Base-by-base conservation (phyloP, 2,888 invertebrate genomes). In the Zaprionus lineosus region DNA sequence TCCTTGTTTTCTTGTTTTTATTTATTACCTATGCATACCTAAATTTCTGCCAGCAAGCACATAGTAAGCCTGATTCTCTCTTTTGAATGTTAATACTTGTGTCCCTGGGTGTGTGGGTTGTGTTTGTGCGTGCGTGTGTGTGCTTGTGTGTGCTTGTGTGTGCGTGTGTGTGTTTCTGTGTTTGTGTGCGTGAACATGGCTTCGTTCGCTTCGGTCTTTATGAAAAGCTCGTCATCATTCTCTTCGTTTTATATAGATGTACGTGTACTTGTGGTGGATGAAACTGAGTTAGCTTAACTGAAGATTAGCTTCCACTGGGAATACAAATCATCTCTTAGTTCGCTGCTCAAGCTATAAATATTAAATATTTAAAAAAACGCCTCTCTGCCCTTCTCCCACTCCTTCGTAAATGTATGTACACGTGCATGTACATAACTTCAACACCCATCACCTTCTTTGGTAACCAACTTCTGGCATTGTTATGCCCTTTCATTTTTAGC, bases 281-380 rank as follows among this genome's bases (percentile, higher is more conserved):
- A 36, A 37, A 41, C 16, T 59, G 44, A 58, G 67, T 82, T 70
- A 74, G 72, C 75, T 62, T 79, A 76, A 83, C 76, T 78, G 75
- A 75, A 84, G 85, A 84, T 78, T 78, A 78, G 85, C 85, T 84
- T 84, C 83, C 77, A 75, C 61, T 78, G 83, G 83, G 77, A 75
- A 78, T 78, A 82, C 75, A 84, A 78, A 78, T 78, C 77, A 84
- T 84, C 79, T 84, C 67, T 78, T 79, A 79, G 67, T 78, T 78
- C 83, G 75, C 66, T 84, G 77, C 77, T 84, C 85, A 77, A 77
- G 77, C 74, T 77, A 77, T 77, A 77, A 77, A 77, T 77, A 77
- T 77, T 82, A 77, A 77, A 77, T 78, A 84, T 77, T 82, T 66
- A n/a, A n/a, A 84, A 82, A 77, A 69, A 83, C 70, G 55, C 57